A percentile compares a stretch with the other conserved stretches of the same genome.
phyloP scores from a whole-genome alignment of 2,797 vertebrate genomes.

The Sebastes goodei region DNA sequence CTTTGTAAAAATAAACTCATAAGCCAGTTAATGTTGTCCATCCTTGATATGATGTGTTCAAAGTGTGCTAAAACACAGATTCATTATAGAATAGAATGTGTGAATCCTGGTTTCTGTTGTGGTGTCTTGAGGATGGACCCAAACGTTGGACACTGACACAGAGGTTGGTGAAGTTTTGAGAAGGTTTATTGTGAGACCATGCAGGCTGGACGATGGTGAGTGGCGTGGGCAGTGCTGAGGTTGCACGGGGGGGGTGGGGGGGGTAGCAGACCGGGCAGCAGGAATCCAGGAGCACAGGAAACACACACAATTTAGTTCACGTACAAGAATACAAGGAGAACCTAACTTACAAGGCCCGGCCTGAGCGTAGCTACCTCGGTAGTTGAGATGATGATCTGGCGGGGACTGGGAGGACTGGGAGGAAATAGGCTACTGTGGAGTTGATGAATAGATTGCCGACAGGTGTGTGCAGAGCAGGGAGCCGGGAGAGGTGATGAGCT shows the following conservation, averaged over 20 bases:
- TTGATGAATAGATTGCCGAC: rapidly evolving
- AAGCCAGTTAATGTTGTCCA: too few species aligned
- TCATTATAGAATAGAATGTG: too few species aligned
- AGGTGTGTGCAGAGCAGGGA: too few species aligned
- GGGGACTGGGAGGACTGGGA: not conserved
- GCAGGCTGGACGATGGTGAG: not conserved
- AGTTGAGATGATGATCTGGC: not conserved
- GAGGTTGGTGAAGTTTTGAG: not conserved
- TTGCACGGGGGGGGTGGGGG: too few species aligned
- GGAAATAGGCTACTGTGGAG: not conserved
- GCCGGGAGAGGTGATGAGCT: too few species aligned
- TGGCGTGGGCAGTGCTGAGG: not conserved
- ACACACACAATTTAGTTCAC: not conserved
- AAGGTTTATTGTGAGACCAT: not conserved
- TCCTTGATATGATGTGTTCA: too few species aligned
- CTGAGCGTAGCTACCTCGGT: not conserved
- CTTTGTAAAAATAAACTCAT: too few species aligned
- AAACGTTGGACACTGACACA: not conserved
- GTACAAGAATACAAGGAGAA: not conserved
- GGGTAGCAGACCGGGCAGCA: not conserved
- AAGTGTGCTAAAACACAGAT: too few species aligned
- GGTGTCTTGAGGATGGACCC: not conserved
- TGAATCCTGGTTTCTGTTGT: too few species aligned
- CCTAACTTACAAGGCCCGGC: not conserved
- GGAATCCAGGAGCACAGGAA: not conserved